phyloP scores from a whole-genome alignment of 2,797 vertebrate genomes.

The Acanthurus lineatus region DNA sequence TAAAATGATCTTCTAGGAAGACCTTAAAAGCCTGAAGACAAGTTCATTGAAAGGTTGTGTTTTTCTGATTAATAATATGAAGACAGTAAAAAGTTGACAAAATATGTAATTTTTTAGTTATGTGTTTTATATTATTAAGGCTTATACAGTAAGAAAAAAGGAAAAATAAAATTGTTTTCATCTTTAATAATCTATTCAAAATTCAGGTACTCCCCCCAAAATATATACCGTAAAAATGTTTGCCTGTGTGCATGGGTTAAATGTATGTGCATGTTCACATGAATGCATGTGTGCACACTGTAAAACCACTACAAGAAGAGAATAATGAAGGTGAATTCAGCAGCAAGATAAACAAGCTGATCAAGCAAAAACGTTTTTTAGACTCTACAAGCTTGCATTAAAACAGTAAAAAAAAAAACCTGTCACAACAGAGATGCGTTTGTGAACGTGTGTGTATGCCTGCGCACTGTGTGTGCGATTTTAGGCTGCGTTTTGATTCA shows the following conservation, averaged over 20 bases:
- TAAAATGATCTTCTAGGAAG: too few relatives aligned
- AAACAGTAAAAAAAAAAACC: conserved; percentile 1
- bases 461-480: neutral
- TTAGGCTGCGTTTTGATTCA: conserved; percentile 29
- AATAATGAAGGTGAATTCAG: conserved; percentile 43
- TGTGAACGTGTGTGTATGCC: neutral
- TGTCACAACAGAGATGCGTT: conserved; percentile 4
- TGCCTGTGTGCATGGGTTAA: neutral
- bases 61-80: too few relatives aligned
- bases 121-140: too few relatives aligned
- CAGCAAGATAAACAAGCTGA: conserved; percentile 10
- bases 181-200: too few relatives aligned
- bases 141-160: too few relatives aligned
- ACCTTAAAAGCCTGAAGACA: too few relatives aligned
- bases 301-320: conserved; percentile 12
- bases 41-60: too few relatives aligned
- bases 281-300: neutral
- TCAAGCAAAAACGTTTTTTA: conserved; percentile 19
- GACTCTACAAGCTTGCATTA: neutral
- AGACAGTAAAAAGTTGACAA: too few relatives aligned
- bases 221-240: too few relatives aligned
- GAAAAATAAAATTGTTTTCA: too few relatives aligned
- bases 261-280: neutral
- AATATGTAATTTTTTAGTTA: too few relatives aligned
- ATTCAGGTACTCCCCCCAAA: too few relatives aligned